Evolutionary conservation across 2,888 invertebrate species (phyloP).

Genomic region (Drosophila atripex): DNA sequence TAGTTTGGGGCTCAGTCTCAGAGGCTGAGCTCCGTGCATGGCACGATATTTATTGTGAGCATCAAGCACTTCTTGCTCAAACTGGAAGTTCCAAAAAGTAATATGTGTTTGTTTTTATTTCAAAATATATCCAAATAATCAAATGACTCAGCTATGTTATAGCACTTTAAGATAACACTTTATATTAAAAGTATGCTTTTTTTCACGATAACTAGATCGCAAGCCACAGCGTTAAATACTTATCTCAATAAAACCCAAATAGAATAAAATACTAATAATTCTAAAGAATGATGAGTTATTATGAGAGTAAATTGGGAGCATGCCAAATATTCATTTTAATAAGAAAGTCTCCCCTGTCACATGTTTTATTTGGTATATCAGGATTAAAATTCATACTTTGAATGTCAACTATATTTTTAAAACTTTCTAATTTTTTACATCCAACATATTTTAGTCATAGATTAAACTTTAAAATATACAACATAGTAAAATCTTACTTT

Average conservation of each 20-base stretch:
- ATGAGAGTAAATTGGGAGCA: no score
- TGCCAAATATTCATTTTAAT: no score
- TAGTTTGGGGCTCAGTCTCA: slow-evolving; percentile 87
- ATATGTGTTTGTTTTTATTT: neutral
- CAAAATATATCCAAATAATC: neutral
- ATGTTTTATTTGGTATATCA: no score
- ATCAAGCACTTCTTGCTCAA: slow-evolving; percentile 89
- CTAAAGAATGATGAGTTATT: neutral
- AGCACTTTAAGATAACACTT: neutral
- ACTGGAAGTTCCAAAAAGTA: slow-evolving; percentile 74
- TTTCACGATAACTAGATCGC: neutral
- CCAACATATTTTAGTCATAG: neutral
- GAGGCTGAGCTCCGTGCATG: slow-evolving; percentile 88
- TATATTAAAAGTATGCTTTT: neutral
- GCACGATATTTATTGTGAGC: slow-evolving; percentile 90
- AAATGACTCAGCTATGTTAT: neutral
- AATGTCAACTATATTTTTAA: no score
- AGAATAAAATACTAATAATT: neutral
- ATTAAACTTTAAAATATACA: neutral
- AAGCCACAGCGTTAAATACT: neutral
- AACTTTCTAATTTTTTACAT: neutral
- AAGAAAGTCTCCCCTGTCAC: no score
- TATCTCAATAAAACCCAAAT: neutral
- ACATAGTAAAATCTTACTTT: slow-evolving; percentile 24
- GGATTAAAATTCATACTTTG: no score